Evolutionary conservation across 2,888 invertebrate species (phyloP).

Genomic region (Alitta virens): DNA sequence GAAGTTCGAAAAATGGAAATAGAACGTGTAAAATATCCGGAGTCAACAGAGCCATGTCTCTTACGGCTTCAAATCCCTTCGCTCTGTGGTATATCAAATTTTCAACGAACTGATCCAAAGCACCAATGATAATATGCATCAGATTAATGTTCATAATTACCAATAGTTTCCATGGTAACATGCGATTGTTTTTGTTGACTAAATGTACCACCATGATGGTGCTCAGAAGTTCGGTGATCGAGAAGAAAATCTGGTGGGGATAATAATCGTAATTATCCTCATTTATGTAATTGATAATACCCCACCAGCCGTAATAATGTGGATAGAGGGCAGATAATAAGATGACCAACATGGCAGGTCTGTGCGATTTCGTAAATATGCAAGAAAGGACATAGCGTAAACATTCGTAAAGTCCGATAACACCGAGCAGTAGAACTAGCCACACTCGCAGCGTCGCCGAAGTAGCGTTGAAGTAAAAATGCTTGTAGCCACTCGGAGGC

Average conservation of each 20-base stretch:
- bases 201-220: slow-evolving; percentile 48
- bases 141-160: slow-evolving; percentile 45
- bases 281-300: slow-evolving; percentile 52
- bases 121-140: slow-evolving; percentile 49
- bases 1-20: slow-evolving; percentile 60
- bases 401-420: slow-evolving; percentile 49
- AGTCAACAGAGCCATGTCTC: slow-evolving; percentile 50
- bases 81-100: slow-evolving; percentile 45
- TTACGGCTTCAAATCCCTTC: slow-evolving; percentile 42
- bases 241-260: slow-evolving; percentile 50
- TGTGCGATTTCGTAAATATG: slow-evolving; percentile 31
- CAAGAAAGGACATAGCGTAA: slow-evolving; percentile 43
- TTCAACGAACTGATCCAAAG: slow-evolving; percentile 50
- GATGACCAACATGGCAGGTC: slow-evolving; percentile 43
- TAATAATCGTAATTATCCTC: slow-evolving; percentile 51
- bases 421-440: slow-evolving; percentile 33
- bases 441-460: slow-evolving; percentile 46
- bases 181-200: slow-evolving; percentile 36
- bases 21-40: slow-evolving; percentile 58
- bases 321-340: slow-evolving; percentile 50
- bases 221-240: slow-evolving; percentile 47
- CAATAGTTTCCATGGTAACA: slow-evolving; percentile 49
- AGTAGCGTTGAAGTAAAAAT: slow-evolving; percentile 54
- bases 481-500: slow-evolving; percentile 52
- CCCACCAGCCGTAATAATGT: slow-evolving; percentile 56